phyloP scores from a whole-genome alignment of 2,888 invertebrate species.

The Hedychridium roseum region DNA sequence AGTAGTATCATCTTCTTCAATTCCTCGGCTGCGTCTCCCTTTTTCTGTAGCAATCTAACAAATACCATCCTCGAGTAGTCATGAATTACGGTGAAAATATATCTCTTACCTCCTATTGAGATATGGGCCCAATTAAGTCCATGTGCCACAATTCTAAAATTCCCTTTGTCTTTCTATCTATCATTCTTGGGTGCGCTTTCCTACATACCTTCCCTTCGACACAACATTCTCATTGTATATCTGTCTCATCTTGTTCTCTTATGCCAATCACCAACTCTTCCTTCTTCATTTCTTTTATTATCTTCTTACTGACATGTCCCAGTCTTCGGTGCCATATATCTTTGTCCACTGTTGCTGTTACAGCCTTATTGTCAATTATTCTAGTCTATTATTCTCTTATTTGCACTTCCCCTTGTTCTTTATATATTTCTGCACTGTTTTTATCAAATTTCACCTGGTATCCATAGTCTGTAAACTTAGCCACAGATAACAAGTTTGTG shows the following conservation, averaged over 20 bases:
- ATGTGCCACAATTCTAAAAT: too few species aligned
- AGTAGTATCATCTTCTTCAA: not conserved
- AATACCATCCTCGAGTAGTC: constrained; percentile 2
- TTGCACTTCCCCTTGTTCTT: too few species aligned
- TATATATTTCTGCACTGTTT: too few species aligned
- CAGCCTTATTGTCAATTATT: too few species aligned
- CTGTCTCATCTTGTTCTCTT: not conserved
- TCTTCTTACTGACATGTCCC: not conserved
- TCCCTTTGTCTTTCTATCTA: not conserved
- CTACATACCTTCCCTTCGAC: not conserved
- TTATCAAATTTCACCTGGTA: too few species aligned
- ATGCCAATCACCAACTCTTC: not conserved
- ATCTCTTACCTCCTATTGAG: not conserved
- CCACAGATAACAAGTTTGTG: not conserved
- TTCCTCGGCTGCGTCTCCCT: not conserved
- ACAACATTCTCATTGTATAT: not conserved
- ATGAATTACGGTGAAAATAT: constrained; percentile 1
- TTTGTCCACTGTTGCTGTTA: too few species aligned
- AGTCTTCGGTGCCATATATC: too few species aligned
- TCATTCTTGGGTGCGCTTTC: not conserved
- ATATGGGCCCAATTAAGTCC: not conserved
- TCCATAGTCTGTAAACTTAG: too few species aligned
- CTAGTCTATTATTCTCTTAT: not conserved
- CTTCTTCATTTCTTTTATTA: not conserved
- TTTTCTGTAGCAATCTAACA: not conserved